Base-by-base conservation (phyloP, 2,797 vertebrate genomes). In the Petrocephalus sullivani region DNA sequence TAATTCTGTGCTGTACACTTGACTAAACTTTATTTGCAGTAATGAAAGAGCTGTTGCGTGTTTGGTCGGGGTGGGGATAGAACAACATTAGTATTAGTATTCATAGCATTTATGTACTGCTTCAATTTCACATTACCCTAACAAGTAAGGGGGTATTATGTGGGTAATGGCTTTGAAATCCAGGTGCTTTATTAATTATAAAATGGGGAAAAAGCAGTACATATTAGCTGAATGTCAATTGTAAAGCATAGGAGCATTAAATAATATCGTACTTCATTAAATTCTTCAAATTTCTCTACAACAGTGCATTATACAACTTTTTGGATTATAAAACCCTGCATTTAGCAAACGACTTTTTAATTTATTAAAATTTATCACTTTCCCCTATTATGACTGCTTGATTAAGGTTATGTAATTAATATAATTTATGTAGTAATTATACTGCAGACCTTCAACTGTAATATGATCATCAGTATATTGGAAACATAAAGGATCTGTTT, bases 121-220 rank as follows among this genome's bases (percentile, higher is more conserved):
- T 87, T 87, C 82, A 46, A 87, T 87, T 81, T 82, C 71, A 14
- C 71, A 82, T 82, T 87, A 82, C 19, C 53, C 37, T 57, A 78
- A 87, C 51, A 28, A 56, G 71, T 56, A 60, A 75, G 19, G 71
- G 46, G 51, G 78, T 82, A 51, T 82, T 82, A 82, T 51, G 16
- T n/a, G 7, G 78, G 37, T 82, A 82, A 82, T 82, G 78, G 7
- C 41, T 82, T 51, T 82, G 37, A 82, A 82, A 82, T 46, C 78
- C 78, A 82, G 78, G 78, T 82, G 78, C 41, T 41, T 51, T 82
- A 82, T 82, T 51, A 82, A 82, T 56, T 85, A 56, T 14, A 23
- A 85, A 53, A 53, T 83, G 41, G 49, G 41, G 8, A 53, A 51
- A 83, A 49, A 23, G n/a, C 9, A 23, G n/a, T 53, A 83, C 81